These are phyloP conservation scores for Heliothis subflexa DNA, from an alignment of 1,140 invertebrate genomes.

Conservation along the genomic window DNA sequence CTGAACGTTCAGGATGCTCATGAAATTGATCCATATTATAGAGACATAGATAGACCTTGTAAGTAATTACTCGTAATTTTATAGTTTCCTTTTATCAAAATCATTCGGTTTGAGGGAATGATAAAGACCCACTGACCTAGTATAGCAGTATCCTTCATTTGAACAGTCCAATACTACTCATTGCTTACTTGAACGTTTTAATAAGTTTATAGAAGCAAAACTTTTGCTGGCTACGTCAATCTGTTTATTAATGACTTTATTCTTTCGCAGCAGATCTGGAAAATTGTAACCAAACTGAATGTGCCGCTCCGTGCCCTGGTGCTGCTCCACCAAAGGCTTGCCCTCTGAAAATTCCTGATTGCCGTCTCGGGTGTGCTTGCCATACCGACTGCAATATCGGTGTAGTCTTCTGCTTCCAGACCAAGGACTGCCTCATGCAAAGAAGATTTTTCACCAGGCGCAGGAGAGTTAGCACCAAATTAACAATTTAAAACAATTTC, in stretches of 20 bases:
- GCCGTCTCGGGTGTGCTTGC: slow-evolving; percentile 60
- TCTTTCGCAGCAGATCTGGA: slow-evolving; percentile 13
- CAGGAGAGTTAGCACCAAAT: slow-evolving; percentile 5
- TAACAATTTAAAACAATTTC: no score
- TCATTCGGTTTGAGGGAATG: no score
- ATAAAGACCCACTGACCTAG: no score
- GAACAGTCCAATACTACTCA: no score
- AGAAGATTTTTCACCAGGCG: slow-evolving; percentile 54
- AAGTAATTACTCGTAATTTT: background rate
- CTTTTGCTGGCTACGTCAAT: no score
- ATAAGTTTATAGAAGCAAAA: no score
- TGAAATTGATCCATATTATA: background rate
- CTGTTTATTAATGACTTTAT: background rate
- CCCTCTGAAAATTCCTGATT: slow-evolving; percentile 50
- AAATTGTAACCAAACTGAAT: slow-evolving; percentile 49
- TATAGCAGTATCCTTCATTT: no score
- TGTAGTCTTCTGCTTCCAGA: slow-evolving; percentile 59
- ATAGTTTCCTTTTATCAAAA: background rate
- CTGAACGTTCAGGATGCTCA: background rate
- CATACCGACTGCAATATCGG: slow-evolving; percentile 51
- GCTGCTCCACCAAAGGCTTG: slow-evolving; percentile 56
- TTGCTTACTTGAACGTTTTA: no score
- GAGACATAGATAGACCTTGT: background rate
- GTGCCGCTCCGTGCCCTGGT: slow-evolving; percentile 54
- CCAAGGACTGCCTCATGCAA: slow-evolving; percentile 55